Evolutionary conservation across 2,888 invertebrate species (phyloP).

Genomic region (Rhyacophila evoluta): DNA sequence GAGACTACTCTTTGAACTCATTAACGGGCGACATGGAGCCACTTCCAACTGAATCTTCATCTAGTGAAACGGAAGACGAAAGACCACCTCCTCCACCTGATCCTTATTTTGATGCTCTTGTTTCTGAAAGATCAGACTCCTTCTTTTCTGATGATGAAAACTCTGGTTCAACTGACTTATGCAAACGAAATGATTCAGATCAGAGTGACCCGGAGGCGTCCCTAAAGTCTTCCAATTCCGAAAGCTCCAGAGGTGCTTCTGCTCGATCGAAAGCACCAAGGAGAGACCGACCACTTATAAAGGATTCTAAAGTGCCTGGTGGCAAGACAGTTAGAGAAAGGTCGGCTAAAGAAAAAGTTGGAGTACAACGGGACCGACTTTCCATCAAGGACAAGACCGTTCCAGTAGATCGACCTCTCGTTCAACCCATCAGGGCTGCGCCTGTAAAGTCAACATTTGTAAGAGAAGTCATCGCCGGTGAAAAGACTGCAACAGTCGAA

Average conservation of each 20-base stretch:
- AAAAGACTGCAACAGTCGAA: conserved; percentile 63
- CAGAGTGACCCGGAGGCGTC: conserved; percentile 72
- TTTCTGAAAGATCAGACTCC: conserved; percentile 65
- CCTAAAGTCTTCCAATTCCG: conserved; percentile 71
- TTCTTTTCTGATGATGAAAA: conserved; percentile 74
- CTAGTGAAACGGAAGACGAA: conserved; percentile 54
- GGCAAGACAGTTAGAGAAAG: conserved; percentile 62
- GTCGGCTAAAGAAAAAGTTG: conserved; percentile 64
- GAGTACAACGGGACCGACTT: conserved; percentile 63
- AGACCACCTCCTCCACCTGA: conserved; percentile 51
- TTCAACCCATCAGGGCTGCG: conserved; percentile 38
- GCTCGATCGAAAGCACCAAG: conserved; percentile 30
- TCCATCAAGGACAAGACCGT: conserved; percentile 59
- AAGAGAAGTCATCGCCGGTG: conserved; percentile 58
- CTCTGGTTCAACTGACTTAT: conserved; percentile 68
- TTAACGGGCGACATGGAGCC: conserved; percentile 88
- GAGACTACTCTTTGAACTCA: conserved; percentile 90
- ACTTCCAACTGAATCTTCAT: conserved; percentile 67
- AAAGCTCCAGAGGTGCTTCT: conserved; percentile 67
- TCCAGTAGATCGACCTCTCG: conserved; percentile 41
- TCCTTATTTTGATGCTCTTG: conserved; percentile 60
- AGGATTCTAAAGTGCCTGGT: conserved; percentile 58
- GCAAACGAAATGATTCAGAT: conserved; percentile 66
- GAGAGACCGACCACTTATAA: conserved; percentile 58
- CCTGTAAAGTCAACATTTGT: conserved; percentile 51